Conservation (phyloP, 1,140 invertebrate genomes). For the Zaprionus ornatus region DNA sequence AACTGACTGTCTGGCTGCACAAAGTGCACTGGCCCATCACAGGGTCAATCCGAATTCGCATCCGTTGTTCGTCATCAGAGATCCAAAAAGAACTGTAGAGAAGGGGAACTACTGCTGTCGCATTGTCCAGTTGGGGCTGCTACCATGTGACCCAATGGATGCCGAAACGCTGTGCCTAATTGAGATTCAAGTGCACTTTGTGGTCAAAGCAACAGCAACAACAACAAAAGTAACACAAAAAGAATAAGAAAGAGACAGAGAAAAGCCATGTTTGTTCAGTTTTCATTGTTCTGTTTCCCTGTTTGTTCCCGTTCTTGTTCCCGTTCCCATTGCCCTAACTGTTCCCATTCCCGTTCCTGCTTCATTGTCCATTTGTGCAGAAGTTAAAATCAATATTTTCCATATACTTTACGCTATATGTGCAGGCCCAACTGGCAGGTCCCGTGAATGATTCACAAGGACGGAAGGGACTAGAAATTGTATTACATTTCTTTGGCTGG, state of each 20-base stretch:
- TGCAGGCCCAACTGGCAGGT: not conserved
- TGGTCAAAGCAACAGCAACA: constrained; percentile 28
- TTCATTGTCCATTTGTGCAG: constrained; percentile 41
- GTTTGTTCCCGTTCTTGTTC: constrained; percentile 19
- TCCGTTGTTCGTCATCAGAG: constrained; percentile 28
- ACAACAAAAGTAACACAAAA: not conserved
- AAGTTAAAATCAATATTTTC: constrained; percentile 69
- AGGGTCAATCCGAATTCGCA: constrained; percentile 52
- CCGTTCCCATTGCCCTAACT: not conserved
- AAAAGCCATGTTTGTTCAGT: constrained; percentile 46
- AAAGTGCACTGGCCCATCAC: constrained; percentile 65
- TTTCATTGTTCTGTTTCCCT: constrained; percentile 42
- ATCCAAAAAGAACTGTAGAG: not conserved
- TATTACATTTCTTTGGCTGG: not conserved
- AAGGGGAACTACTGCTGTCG: constrained; percentile 18
- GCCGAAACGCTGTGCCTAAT: constrained; percentile 56
- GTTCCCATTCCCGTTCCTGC: constrained; percentile 9
- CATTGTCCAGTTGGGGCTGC: constrained; percentile 37
- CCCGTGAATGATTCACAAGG: not conserved
- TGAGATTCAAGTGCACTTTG: constrained; percentile 72
- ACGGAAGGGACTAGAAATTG: not conserved
- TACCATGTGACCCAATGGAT: constrained; percentile 51
- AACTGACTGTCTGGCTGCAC: constrained; percentile 20
- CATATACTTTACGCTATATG: constrained; percentile 19
- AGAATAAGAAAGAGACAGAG: not conserved